phyloP scores from a whole-genome alignment of 2,888 invertebrate species.

The Byasa hedistus region DNA sequence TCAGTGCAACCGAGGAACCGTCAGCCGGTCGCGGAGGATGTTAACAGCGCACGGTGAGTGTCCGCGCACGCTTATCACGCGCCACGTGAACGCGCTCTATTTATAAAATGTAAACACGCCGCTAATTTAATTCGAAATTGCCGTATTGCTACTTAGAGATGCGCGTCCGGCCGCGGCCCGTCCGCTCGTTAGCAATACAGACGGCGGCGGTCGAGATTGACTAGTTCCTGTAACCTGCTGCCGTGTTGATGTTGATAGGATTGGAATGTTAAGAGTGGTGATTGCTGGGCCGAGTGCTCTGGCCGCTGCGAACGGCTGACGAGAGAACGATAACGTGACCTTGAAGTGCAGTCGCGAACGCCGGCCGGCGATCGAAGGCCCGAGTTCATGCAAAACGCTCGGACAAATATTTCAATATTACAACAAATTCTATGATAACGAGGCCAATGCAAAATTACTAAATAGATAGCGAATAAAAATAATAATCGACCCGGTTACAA shows the following conservation, averaged over 20 bases:
- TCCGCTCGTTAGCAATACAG: constrained; percentile 66
- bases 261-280: constrained; percentile 35
- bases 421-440: constrained; percentile 56
- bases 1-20: constrained; percentile 74
- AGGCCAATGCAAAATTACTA: constrained; percentile 42
- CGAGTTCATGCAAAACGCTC: constrained; percentile 69
- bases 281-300: constrained; percentile 36
- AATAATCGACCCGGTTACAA: constrained; percentile 24
- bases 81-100: constrained; percentile 77
- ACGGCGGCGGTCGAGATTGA: constrained; percentile 68
- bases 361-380: constrained; percentile 72
- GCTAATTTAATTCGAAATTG: constrained; percentile 70
- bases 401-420: constrained; percentile 70
- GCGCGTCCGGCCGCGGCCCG: constrained; percentile 54
- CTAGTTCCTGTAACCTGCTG: constrained; percentile 71
- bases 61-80: constrained; percentile 61
- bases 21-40: constrained; percentile 74
- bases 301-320: constrained; percentile 50
- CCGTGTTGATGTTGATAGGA: constrained; percentile 45
- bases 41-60: constrained; percentile 80
- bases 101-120: constrained; percentile 77
- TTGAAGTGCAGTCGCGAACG: constrained; percentile 68
- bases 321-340: constrained; percentile 78
- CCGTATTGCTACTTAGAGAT: constrained; percentile 61
- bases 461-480: constrained; percentile 25